Evolutionary conservation across 2,888 invertebrate species (phyloP), one percentile per base, ranked within the genome.

Genomic region (Idaea biselata): DNA sequence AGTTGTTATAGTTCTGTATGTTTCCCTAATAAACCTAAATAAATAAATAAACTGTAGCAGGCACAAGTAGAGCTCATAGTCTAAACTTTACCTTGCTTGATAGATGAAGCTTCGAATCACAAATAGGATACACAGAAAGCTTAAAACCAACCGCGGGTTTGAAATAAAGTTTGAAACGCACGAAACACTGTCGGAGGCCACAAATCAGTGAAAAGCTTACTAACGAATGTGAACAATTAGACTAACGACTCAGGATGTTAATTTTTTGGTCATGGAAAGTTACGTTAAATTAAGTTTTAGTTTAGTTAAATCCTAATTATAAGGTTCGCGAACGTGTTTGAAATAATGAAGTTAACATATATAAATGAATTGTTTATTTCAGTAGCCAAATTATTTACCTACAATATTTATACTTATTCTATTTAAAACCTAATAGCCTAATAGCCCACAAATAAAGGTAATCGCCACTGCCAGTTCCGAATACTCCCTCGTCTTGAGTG

Each of bases 131-230:
- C n/a, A n/a, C n/a, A n/a, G n/a, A n/a, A n/a, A n/a, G n/a, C 5
- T 25, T 25, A 25, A 3, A 25, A 25, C 25, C 25, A 25, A 3
- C 25, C 3, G 25, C 5, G 78, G 80, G 78, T 81, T 82, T 71
- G 68, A 74, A 70, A 77, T 80, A 83, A 85, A 84, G 77, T 84
- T 85, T 75, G 16, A 60, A 77, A 77, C 79, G 80, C 81, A 73
- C 75, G 77, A 74, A 77, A 80, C 77, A 71, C 79, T 85, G 84
- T 83, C 81, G 80, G 72, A 63, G 61, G 76, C 72, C 75, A 74
- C 71, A 66, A 76, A 71, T 73, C 73, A 76, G 67, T 67, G 64
- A 75, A 79, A 75, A 75, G 76, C 74, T 74, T 70, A 68, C 61
- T 70, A 58, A 69, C 70, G 65, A 74, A 75, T 73, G 75, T 81